Base-by-base conservation (phyloP, 2,797 vertebrate species). In the Siniperca scherzeri region DNA sequence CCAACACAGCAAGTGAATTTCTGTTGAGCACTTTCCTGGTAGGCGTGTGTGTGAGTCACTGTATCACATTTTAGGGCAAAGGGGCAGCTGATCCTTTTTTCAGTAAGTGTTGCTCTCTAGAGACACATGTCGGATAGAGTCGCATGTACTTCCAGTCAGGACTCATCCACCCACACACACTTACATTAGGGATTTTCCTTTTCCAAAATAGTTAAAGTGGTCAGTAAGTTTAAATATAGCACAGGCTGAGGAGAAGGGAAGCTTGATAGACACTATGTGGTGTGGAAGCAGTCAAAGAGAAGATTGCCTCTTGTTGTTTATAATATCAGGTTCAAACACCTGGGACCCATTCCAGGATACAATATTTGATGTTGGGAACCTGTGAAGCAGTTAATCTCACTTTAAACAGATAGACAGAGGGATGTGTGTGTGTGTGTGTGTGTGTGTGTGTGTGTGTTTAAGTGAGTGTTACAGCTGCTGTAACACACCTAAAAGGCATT, bases 41-140 rank as follows among this genome's bases (percentile, higher is more conserved):
- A 52, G 68, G 30, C 9, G 3, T 46, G 27, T 76, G 7, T 74
- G 68, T 77, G 74, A 87, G 57, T 88, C 87, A 79, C 60, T 30
- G 61, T 30, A 25, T 57, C 68, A 48, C 38, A 71, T 66, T 87
- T 68, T 65, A 67, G 75, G 71, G 50, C 68, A 72, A 59, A 86
- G 65, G 62, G 59, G 53, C 81, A 89, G 78, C 74, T 89, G 88
- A 88, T 87, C 79, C 59, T 73, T 67, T 74, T 77, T 78, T 74
- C 79, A 77, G 57, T 21, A 62, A 75, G 70, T 46, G 74, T 68
- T 65, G 38, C 80, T 72, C 80, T 78, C 66, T 9, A 12, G 48
- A 82, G 79, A 80, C 44, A 46, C 25, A 71, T 75, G 56, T 46
- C 55, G 57, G 65, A 60, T 53, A 42, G 7, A 81, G 68, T 77